These are phyloP conservation scores for Otolemur crassicaudatus DNA, from an alignment of 2,797 vertebrate genomes.

Conservation along the genomic window DNA sequence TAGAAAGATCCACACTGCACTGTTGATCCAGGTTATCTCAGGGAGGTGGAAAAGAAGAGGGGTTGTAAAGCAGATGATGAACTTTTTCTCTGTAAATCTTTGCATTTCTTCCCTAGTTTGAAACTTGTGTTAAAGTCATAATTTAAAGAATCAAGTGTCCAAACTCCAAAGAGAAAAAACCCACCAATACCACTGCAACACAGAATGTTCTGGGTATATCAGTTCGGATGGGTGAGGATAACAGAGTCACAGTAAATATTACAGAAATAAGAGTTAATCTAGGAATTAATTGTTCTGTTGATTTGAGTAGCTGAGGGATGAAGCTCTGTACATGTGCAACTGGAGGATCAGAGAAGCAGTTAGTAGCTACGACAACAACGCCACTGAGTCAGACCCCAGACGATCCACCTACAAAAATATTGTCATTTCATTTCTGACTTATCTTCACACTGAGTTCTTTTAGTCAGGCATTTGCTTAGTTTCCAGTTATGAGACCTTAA, in stretches of 20 bases:
- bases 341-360: neutral
- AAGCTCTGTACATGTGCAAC: neutral
- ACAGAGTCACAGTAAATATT: neutral
- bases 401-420: neutral
- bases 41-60: neutral
- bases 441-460: neutral
- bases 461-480: neutral
- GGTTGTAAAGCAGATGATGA: neutral
- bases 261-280: neutral
- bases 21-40: neutral
- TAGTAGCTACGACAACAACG: neutral
- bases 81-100: neutral
- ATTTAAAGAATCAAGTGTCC: neutral
- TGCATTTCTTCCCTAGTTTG: neutral
- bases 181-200: accelerated
- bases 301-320: neutral
- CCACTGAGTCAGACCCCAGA: neutral
- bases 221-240: neutral
- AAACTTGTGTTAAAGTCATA: neutral
- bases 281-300: neutral
- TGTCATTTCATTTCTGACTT: neutral
- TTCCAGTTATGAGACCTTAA: neutral
- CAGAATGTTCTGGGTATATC: neutral
- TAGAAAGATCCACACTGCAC: neutral
- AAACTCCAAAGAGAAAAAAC: no score